Base-by-base conservation (phyloP, 2,888 invertebrate genomes). In the Psylliodes chrysocephalus region DNA sequence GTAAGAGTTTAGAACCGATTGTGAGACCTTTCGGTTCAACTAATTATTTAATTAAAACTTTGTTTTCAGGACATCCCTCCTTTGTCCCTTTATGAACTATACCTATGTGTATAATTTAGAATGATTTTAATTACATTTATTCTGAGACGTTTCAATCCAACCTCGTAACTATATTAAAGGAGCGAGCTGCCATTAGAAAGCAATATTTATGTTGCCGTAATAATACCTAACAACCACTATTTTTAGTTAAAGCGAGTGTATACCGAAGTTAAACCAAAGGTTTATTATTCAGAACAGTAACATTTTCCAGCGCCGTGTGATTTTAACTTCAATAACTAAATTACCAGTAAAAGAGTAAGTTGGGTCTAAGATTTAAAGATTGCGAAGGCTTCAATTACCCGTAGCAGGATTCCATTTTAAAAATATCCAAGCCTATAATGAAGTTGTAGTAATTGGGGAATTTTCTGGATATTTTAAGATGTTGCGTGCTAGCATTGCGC, bases 401-500 rank as follows among this genome's bases (percentile, higher is more conserved):
- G 49, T 6, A 15, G 25, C 19, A 12, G 49, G 10, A 49, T 49
- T 49, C 17, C 60, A 66, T 63, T 60, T 57, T 57, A 19, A 54
- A 60, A 61, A 61, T 64, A 64, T 54, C 25, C 53, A 54, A 51
- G 59, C 54, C 57, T 54, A 61, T 66, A 66, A 68, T 68, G 59
- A 63, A 68, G 66, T 68, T 68, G 65, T 68, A 66, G 60, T 68
- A 66, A 68, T 61, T 61, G 63, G 66, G 38, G 42, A 68, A 61
- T 59, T 59, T 64, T 67, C 51, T 42, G 47, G 51, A 57, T 65
- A 63, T 68, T 62, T 65, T 49, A 44, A 60, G 51, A 60, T 28
- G 54, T 71, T 64, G 73, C 73, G 73, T 73, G 73, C 19, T n/a
- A 40, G 55, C 55, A 40, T 18, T 55, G 59, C 56, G 47, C 69